These are phyloP conservation scores for Ceraclea dissimilis DNA, from an alignment of 2,888 invertebrate species.

Conservation along the genomic window DNA sequence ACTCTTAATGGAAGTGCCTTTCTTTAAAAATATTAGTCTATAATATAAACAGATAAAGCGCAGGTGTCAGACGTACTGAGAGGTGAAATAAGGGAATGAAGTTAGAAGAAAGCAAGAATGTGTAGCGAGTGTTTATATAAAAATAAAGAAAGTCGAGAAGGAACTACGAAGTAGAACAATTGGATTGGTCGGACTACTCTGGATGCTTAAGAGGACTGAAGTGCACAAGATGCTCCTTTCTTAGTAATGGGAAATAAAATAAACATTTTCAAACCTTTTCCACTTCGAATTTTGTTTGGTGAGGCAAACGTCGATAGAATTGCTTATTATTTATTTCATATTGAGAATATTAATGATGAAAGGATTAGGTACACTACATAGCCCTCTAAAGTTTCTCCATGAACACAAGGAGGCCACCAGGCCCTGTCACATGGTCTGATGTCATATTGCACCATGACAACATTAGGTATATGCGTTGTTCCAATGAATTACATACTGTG, in stretches of 20 bases:
- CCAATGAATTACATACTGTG: no score
- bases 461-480: no score
- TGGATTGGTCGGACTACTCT: conserved; percentile 14
- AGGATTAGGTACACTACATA: no score
- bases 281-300: not conserved
- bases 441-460: no score
- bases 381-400: no score
- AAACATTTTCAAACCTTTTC: not conserved
- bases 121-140: not conserved
- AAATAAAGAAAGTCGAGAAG: not conserved
- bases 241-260: conserved; percentile 1
- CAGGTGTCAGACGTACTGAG: conserved; percentile 3
- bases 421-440: no score
- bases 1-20: no score
- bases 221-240: conserved; percentile 6
- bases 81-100: not conserved
- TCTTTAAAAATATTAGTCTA: no score
- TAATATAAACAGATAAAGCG: not conserved
- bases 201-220: conserved; percentile 5
- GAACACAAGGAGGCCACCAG: no score
- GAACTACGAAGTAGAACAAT: conserved; percentile 12
- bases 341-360: no score
- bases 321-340: no score
- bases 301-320: not conserved
- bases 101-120: not conserved